These are phyloP conservation scores for Scaptomyza flava DNA, from an alignment of 2,888 invertebrate genomes.

Conservation along the genomic window DNA sequence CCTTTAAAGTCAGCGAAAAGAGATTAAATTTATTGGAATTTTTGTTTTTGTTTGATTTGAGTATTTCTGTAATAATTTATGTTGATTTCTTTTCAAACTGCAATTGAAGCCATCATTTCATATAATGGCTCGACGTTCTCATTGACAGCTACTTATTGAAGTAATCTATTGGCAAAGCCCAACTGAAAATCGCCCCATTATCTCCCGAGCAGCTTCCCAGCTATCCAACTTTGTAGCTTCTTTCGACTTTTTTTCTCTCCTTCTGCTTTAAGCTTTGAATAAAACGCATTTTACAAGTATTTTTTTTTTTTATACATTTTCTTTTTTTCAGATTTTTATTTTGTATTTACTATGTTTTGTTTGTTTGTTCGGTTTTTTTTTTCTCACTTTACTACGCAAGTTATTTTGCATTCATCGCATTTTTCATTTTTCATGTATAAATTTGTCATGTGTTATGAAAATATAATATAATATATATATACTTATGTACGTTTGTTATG, in stretches of 20 bases:
- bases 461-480: slow-evolving; percentile 78
- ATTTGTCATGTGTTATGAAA: slow-evolving; percentile 80
- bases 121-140: slow-evolving; percentile 42
- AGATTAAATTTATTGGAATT: neutral
- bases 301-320: slow-evolving; percentile 40
- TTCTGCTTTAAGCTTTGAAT: slow-evolving; percentile 24
- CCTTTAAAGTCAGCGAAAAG: neutral
- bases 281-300: slow-evolving; percentile 62
- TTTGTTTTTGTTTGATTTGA: neutral
- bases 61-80: slow-evolving; percentile 44
- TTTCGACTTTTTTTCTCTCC: neutral
- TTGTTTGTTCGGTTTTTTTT: slow-evolving; percentile 37
- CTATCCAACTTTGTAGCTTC: neutral
- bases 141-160: slow-evolving; percentile 63
- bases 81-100: slow-evolving; percentile 41
- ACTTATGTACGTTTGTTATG: slow-evolving; percentile 67
- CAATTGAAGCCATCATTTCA: slow-evolving; percentile 50
- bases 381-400: slow-evolving; percentile 77
- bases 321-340: slow-evolving; percentile 72
- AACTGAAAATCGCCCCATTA: slow-evolving; percentile 47
- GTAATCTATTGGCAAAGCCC: slow-evolving; percentile 61
- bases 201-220: slow-evolving; percentile 39
- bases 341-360: slow-evolving; percentile 74
- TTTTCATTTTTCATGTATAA: slow-evolving; percentile 68
- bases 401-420: slow-evolving; percentile 68